These are phyloP conservation scores for Crenuchus spilurus DNA, from an alignment of 2,797 vertebrate species.

Conservation along the genomic window DNA sequence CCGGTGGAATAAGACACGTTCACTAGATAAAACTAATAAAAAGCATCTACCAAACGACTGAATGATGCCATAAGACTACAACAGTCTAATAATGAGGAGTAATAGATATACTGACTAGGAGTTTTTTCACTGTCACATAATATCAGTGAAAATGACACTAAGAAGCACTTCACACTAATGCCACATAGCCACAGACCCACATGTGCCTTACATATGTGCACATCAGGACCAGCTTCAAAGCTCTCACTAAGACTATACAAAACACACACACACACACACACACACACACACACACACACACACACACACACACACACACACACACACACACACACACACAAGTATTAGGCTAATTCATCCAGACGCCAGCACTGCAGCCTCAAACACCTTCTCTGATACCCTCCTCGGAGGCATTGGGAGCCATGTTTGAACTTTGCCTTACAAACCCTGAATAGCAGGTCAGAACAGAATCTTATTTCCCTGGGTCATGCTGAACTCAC, in stretches of 20 bases:
- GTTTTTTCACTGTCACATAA: no score
- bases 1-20: no score
- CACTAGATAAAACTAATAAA: no score
- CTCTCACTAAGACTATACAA: not conserved
- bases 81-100: no score
- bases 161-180: not conserved
- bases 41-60: no score
- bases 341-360: not conserved
- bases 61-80: no score
- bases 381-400: constrained; percentile 14
- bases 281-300: not conserved
- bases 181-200: not conserved
- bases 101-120: no score
- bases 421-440: constrained; percentile 5
- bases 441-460: not conserved
- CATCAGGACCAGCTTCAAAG: constrained; percentile 26
- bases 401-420: not conserved
- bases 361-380: constrained; percentile 13
- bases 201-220: constrained; percentile 33
- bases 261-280: not conserved
- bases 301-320: not conserved
- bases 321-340: not conserved
- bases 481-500: constrained; percentile 9
- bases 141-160: no score
- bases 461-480: constrained; percentile 9